These are phyloP conservation scores for Nannobrachium achirus DNA, from an alignment of 2,113 vertebrate genomes.

Conservation along the genomic window DNA sequence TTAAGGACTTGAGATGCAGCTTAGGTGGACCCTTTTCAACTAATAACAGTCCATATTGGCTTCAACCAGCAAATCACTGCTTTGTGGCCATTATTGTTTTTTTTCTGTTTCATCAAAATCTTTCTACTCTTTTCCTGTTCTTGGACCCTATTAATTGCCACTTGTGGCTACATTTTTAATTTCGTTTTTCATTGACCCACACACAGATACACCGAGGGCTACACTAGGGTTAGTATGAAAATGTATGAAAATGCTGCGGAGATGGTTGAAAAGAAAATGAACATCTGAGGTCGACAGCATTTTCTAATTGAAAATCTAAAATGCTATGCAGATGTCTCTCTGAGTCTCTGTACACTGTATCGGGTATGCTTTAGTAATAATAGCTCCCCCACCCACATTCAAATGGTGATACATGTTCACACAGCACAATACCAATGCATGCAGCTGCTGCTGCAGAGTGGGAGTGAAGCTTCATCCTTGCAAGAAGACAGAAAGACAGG, in stretches of 20 bases:
- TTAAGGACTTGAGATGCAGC: too few species aligned
- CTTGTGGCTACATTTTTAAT: too few species aligned
- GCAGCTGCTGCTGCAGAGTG: slow-evolving; percentile 70
- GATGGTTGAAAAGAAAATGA: slow-evolving; percentile 5
- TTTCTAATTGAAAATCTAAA: slow-evolving; percentile 34
- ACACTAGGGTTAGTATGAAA: too few species aligned
- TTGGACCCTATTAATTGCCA: too few species aligned
- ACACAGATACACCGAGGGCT: too few species aligned
- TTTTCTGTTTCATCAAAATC: too few species aligned
- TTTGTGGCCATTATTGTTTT: too few species aligned
- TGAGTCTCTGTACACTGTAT: slow-evolving; percentile 35
- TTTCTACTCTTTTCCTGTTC: too few species aligned
- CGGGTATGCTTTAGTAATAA: slow-evolving; percentile 55
- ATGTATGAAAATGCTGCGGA: not conserved
- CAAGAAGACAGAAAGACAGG: slow-evolving; percentile 6
- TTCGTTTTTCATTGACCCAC: too few species aligned
- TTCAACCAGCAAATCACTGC: too few species aligned
- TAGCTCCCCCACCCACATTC: slow-evolving; percentile 50
- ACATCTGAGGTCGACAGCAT: not conserved
- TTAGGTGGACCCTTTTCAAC: too few species aligned
- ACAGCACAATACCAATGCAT: slow-evolving; percentile 53
- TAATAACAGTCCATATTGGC: too few species aligned
- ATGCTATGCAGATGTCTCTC: slow-evolving; percentile 23
- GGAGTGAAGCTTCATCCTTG: slow-evolving; percentile 59
- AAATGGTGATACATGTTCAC: slow-evolving; percentile 39